These are phyloP conservation scores for Arctocebus calabarensis DNA, from an alignment of 2,797 vertebrate species.

Conservation along the genomic window DNA sequence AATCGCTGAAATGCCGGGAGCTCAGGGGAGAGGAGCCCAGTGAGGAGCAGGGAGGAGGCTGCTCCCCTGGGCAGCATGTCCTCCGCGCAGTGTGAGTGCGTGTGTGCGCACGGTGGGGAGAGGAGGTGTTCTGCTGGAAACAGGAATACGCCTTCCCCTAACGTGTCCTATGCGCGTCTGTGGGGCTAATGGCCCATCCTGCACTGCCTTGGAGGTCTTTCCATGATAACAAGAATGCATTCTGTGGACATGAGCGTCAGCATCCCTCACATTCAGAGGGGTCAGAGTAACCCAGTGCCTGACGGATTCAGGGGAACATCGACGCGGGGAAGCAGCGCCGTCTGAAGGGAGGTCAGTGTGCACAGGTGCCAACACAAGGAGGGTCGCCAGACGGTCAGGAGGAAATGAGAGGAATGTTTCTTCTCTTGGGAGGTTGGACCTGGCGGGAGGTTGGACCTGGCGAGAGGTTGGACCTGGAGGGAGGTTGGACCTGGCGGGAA, in stretches of 20 bases:
- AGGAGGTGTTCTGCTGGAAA: not conserved
- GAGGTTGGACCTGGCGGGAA: too few species aligned
- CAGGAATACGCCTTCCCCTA: not conserved
- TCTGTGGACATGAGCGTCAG: not conserved
- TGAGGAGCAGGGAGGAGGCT: not conserved
- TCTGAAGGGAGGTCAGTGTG: not conserved
- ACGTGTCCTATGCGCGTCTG: not conserved
- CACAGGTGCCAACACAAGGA: not conserved
- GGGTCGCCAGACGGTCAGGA: not conserved
- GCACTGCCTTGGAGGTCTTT: not conserved
- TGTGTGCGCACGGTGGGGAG: rapidly evolving
- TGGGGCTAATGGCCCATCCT: not conserved
- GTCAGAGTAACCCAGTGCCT: not conserved
- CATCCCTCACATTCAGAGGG: not conserved
- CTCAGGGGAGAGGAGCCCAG: not conserved
- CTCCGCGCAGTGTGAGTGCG: too few species aligned
- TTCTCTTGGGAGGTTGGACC: slow-evolving; percentile 8
- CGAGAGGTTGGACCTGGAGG: too few species aligned
- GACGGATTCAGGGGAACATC: not conserved
- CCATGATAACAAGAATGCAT: not conserved
- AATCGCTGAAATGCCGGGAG: not conserved
- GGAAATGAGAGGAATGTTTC: not conserved
- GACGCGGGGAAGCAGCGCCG: not conserved
- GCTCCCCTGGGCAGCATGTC: not conserved
- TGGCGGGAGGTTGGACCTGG: too few species aligned